Evolutionary conservation across 2,113 vertebrate species (phyloP).

Genomic region (Sorex araneus): DNA sequence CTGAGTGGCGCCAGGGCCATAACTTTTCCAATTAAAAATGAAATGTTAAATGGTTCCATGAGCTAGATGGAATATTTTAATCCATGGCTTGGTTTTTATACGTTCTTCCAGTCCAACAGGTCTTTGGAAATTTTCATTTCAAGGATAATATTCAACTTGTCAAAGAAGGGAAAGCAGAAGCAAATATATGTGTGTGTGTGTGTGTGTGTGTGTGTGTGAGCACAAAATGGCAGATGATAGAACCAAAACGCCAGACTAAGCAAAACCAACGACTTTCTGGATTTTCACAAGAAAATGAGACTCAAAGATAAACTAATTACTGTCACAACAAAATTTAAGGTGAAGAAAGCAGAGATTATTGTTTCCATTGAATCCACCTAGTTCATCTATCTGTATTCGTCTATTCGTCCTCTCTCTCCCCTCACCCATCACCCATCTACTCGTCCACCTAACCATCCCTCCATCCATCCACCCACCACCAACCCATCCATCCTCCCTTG

Average conservation of each 20-base stretch:
- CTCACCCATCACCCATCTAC: background rate
- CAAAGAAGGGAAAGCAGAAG: background rate
- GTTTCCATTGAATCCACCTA: background rate
- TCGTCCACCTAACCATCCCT: no score
- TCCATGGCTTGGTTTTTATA: conserved; percentile 4
- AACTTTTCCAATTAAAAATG: conserved; percentile 61
- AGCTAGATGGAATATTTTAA: background rate
- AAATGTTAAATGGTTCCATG: conserved; percentile 25
- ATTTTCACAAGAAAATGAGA: conserved; percentile 10
- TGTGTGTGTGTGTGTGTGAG: background rate
- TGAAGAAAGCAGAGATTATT: background rate
- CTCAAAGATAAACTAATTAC: background rate
- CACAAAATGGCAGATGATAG: background rate
- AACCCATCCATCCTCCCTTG: background rate
- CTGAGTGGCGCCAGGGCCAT: conserved; percentile 8
- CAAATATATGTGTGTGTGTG: background rate
- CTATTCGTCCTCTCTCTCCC: background rate
- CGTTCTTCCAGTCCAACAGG: background rate
- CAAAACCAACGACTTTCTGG: background rate
- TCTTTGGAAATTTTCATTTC: conserved; percentile 57
- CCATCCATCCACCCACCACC: background rate
- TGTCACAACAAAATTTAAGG: background rate
- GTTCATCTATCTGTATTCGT: background rate
- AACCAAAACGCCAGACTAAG: background rate
- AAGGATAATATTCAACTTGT: background rate